These are phyloP conservation scores for Epinephelus coioides DNA, from an alignment of 2,797 vertebrate genomes.

Conservation along the genomic window DNA sequence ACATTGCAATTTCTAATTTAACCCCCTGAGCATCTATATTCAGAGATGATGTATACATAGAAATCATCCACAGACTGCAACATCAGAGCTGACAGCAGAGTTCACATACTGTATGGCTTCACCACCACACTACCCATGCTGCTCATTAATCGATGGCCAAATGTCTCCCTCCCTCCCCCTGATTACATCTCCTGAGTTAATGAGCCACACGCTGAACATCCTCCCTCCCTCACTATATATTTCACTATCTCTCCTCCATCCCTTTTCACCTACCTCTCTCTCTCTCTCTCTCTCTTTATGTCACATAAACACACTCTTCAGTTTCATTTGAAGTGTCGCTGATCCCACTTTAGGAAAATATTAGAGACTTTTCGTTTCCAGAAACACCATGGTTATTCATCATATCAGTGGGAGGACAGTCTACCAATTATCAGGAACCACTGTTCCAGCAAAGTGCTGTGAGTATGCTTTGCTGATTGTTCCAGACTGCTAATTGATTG, in stretches of 20 bases:
- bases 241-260: conserved; percentile 22
- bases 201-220: conserved; percentile 67
- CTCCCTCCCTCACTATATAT: conserved; percentile 34
- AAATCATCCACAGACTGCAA: conserved; percentile 9
- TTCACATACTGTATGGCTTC: conserved; percentile 30
- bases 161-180: conserved; percentile 62
- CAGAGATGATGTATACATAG: conserved; percentile 7
- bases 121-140: conserved; percentile 22
- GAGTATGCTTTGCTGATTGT: conserved; percentile 54
- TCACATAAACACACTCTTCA: conserved; percentile 37
- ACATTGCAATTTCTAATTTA: conserved; percentile 4
- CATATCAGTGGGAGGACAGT: conserved; percentile 63
- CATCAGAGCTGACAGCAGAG: conserved; percentile 31
- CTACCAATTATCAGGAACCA: conserved; percentile 61
- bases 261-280: conserved; percentile 10
- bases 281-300: conserved; percentile 14
- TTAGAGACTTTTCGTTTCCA: conserved; percentile 35
- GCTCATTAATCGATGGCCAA: conserved; percentile 68
- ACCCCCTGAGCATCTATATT: conserved; percentile 8
- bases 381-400: conserved; percentile 50
- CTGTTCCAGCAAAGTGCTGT: conserved; percentile 43
- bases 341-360: conserved; percentile 50
- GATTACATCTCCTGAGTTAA: conserved; percentile 75
- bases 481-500: conserved; percentile 63
- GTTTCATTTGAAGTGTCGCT: conserved; percentile 46